Base-by-base conservation (phyloP, 1,140 invertebrate species). In the Drosophila navojoa region DNA sequence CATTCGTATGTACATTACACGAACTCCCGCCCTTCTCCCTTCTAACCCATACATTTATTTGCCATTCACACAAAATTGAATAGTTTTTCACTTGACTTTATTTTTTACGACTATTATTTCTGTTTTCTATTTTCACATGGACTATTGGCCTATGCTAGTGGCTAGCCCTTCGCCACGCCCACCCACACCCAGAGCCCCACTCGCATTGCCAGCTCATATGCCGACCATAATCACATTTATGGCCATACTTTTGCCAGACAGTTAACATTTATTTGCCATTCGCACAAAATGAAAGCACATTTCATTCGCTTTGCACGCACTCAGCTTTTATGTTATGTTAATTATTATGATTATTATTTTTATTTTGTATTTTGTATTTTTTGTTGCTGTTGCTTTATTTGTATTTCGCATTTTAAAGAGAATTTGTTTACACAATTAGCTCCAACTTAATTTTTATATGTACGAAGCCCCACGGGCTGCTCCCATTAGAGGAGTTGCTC, bases 391-490 rank as follows among this genome's bases (percentile, higher is more conserved):
- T 35, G 0, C 15, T 16, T 54, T 13, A 16, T 15, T 35, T 19
- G 6, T 35, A 52, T 52, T 29, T 16, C 25, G 19, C 42, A 44
- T 19, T 45, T 27, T 25, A 25, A 25, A 25, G 22, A 25, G 13
- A 50, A 45, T 45, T 45, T 4, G 44, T 50, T 13, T 27, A n/a
- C 47, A 25, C 49, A 52, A 52, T 52, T 52, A 52, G 49, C 49
- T 29, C 3, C 49, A 52, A 29, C 49, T 52, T 52, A 35, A 54
- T 54, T 54, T 35, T 54, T 16, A 54, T 54, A 19, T 19, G 5
- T 27, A 22, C 19, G 19, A 22, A 49, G 25, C 27, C 27, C 25
- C 25, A 9, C 50, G 27, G 27, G 7, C 50, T 10, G 10, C 9
- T 16, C 15, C 9, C 27, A 53, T 52, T 52, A 53, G 29, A 11